These are phyloP conservation scores for Atopsyche davidsoni DNA, from an alignment of 1,140 invertebrate genomes.

Conservation along the genomic window DNA sequence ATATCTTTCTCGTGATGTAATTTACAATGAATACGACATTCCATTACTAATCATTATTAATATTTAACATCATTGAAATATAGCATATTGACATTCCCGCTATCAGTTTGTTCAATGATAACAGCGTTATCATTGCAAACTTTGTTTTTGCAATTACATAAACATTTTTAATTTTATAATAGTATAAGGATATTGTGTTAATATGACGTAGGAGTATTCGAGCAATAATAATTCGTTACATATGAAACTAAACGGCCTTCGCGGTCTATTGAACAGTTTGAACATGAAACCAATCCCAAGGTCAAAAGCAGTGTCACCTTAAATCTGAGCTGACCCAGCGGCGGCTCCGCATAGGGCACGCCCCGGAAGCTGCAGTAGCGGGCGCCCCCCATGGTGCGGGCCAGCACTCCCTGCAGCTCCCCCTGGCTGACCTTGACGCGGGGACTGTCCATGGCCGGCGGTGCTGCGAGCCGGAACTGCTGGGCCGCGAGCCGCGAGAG, in stretches of 20 bases:
- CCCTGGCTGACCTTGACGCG: conserved; percentile 10
- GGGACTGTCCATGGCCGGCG: background rate
- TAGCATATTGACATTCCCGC: too few species aligned
- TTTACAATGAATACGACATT: background rate
- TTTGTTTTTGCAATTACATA: background rate
- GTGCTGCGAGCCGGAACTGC: background rate
- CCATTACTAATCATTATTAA: too few species aligned
- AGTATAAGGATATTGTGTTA: background rate
- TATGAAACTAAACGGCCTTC: too few species aligned
- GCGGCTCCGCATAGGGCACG: conserved; percentile 17
- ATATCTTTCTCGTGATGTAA: background rate
- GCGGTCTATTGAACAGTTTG: too few species aligned
- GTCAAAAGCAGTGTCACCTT: conserved; percentile 1
- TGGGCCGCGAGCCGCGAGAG: background rate
- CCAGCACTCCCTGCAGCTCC: conserved; percentile 5
- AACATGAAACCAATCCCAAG: background rate
- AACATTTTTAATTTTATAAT: background rate
- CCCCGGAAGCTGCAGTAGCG: conserved; percentile 13
- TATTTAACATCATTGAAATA: too few species aligned
- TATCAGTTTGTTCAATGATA: too few species aligned
- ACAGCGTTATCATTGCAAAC: too few species aligned
- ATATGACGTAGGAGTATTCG: background rate
- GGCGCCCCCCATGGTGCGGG: conserved; percentile 1
- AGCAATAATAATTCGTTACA: background rate
- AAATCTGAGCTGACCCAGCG: conserved; percentile 17